Conservation (phyloP, 2,797 vertebrate species). For the Antrozous pallidus region DNA sequence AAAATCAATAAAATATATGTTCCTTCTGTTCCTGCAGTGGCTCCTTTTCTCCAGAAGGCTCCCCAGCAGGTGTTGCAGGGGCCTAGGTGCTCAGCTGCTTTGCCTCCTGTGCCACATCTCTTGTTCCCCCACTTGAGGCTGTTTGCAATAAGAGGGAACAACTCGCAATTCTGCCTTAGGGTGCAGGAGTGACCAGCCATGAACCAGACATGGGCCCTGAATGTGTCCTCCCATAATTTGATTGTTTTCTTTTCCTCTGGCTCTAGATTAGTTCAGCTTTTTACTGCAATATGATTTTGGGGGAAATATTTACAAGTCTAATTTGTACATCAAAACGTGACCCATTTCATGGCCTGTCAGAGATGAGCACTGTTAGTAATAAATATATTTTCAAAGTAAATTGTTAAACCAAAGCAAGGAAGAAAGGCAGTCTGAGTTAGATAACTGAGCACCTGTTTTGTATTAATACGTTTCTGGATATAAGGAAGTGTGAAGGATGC, state of each 20-base stretch:
- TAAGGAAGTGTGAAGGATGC: neutral
- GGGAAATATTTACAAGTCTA: conserved; percentile 36
- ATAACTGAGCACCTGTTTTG: neutral
- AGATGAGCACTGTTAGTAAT: neutral
- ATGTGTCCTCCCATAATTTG: neutral
- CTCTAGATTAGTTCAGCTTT: conserved; percentile 30
- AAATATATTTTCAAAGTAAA: conserved; percentile 36
- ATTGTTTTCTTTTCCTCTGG: neutral
- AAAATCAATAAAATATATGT: neutral
- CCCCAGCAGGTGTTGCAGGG: neutral
- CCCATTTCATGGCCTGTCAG: conserved; percentile 16
- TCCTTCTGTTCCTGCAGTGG: neutral
- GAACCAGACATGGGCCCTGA: neutral
- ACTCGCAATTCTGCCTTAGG: neutral
- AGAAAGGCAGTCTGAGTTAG: neutral
- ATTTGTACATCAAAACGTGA: neutral
- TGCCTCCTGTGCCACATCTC: neutral
- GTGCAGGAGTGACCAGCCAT: neutral
- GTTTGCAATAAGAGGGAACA: neutral
- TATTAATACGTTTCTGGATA: neutral
- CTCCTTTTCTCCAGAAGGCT: neutral
- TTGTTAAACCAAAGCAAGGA: neutral
- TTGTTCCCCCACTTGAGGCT: neutral
- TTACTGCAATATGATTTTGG: neutral
- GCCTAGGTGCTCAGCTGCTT: neutral